phyloP scores from a whole-genome alignment of 1,140 invertebrate genomes.

The Lepidurus arcticus region DNA sequence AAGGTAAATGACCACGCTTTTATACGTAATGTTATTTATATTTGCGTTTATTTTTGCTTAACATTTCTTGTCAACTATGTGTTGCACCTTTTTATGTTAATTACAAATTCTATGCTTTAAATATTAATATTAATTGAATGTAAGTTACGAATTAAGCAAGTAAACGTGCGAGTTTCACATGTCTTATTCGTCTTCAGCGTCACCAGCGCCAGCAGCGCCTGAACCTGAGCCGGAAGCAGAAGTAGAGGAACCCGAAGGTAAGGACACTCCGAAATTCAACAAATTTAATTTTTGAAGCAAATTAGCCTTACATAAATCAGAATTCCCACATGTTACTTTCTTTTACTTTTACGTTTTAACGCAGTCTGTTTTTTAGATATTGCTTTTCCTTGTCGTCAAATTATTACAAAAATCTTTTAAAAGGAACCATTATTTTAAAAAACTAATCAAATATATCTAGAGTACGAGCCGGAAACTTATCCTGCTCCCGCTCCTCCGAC shows the following conservation, averaged over 20 bases:
- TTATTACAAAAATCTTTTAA: too few relatives aligned
- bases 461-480: conserved; percentile 4
- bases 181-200: not conserved
- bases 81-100: not conserved
- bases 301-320: too few relatives aligned
- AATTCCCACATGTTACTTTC: too few relatives aligned
- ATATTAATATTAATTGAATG: too few relatives aligned
- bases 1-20: not conserved
- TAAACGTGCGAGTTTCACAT: too few relatives aligned
- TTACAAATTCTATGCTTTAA: too few relatives aligned
- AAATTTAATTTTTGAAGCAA: too few relatives aligned
- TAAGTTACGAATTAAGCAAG: too few relatives aligned
- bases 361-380: too few relatives aligned
- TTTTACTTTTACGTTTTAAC: too few relatives aligned
- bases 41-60: not conserved
- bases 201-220: not conserved
- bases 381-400: too few relatives aligned
- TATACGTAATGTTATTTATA: not conserved
- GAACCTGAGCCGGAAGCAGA: conserved; percentile 19
- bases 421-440: too few relatives aligned
- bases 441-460: not conserved
- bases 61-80: not conserved
- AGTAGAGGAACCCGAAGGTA: not conserved
- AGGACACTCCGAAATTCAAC: not conserved
- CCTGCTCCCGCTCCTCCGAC: conserved; percentile 28